Evolutionary conservation across 2,113 vertebrate species (phyloP).

Genomic region (Salvator merianae): DNA sequence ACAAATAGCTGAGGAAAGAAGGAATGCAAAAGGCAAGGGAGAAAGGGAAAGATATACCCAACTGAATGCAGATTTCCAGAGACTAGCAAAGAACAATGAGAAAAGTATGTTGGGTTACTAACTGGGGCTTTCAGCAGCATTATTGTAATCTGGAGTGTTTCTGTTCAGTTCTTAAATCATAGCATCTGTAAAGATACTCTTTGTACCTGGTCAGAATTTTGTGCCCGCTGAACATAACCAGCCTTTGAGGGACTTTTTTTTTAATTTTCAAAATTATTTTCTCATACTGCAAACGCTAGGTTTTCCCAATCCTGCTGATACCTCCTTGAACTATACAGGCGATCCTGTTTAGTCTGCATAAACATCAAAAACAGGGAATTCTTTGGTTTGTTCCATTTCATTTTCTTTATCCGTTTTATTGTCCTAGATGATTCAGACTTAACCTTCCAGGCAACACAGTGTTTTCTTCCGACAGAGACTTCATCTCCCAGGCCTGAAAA

Average conservation of each 20-base stretch:
- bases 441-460: slow-evolving; percentile 61
- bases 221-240: neutral
- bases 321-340: neutral
- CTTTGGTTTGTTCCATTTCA: neutral
- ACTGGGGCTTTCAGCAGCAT: no score
- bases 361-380: neutral
- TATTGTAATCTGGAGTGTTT: neutral
- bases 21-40: no score
- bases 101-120: no score
- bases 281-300: neutral
- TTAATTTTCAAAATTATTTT: neutral
- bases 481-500: neutral
- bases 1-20: no score
- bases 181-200: neutral
- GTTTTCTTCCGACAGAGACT: slow-evolving; percentile 36
- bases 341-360: neutral
- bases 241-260: neutral
- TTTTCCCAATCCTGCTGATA: neutral
- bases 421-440: slow-evolving; percentile 54
- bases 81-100: no score
- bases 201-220: no score
- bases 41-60: no score
- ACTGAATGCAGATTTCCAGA: no score
- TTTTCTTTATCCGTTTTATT: neutral
- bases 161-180: neutral